Percentiles rank a stretch among this genome's conserved stretches.
These are phyloP conservation scores for Sinopyrophorus schimmeli DNA, from an alignment of 2,888 invertebrate genomes.

Conservation along the genomic window DNA sequence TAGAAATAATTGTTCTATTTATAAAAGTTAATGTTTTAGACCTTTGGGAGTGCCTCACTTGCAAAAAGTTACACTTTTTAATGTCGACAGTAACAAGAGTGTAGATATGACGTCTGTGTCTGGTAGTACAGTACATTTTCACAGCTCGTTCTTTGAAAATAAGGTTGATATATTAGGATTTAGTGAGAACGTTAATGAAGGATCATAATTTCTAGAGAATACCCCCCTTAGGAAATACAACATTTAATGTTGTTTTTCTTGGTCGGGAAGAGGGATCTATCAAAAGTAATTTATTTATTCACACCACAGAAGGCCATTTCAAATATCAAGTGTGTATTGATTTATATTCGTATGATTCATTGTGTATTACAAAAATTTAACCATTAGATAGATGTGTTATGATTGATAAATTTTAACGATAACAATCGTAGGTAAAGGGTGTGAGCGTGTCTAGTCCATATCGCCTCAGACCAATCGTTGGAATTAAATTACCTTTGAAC, in stretches of 20 bases:
- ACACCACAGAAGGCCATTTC: slow-evolving; percentile 91
- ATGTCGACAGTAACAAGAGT: slow-evolving; percentile 82
- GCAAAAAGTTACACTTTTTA: slow-evolving; percentile 84
- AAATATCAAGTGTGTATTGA: slow-evolving; percentile 72
- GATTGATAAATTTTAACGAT: no score
- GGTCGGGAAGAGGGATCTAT: slow-evolving; percentile 89
- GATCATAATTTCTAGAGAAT: slow-evolving; percentile 74
- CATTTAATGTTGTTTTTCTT: slow-evolving; percentile 94
- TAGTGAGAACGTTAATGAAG: background rate
- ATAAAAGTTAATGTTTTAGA: no score
- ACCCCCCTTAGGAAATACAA: slow-evolving; percentile 88
- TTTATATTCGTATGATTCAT: no score
- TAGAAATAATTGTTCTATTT: no score
- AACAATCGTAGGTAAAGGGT: slow-evolving; percentile 68
- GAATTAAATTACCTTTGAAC: slow-evolving; percentile 89
- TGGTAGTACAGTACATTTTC: slow-evolving; percentile 92
- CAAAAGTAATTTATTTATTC: slow-evolving; percentile 86
- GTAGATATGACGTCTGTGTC: slow-evolving; percentile 93
- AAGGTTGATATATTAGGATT: slow-evolving; percentile 70
- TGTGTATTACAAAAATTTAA: no score
- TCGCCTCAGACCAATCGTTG: slow-evolving; percentile 86
- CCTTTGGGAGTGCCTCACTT: slow-evolving; percentile 86
- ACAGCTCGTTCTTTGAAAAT: slow-evolving; percentile 95
- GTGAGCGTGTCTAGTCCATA: slow-evolving; percentile 89
- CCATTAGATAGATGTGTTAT: no score